phyloP scores from a whole-genome alignment of 2,113 vertebrate genomes.

The Agelaius phoeniceus region DNA sequence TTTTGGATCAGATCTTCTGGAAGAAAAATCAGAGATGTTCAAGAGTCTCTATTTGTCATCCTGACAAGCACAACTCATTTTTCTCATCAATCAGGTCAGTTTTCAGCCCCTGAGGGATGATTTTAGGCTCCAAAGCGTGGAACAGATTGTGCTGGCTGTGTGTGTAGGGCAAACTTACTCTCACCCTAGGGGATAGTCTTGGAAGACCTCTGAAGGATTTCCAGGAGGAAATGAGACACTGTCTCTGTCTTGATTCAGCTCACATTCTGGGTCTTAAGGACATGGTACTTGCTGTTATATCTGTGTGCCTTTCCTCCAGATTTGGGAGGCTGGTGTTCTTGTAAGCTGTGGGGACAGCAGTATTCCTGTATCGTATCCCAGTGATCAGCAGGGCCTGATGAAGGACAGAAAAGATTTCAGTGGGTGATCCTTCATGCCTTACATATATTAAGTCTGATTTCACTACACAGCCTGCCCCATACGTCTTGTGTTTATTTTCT shows the following conservation, averaged over 20 bases:
- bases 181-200: background rate
- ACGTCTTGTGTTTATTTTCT: conserved; percentile 14
- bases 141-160: background rate
- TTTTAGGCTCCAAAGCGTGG: background rate
- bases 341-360: background rate
- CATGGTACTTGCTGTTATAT: background rate
- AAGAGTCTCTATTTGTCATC: background rate
- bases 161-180: background rate
- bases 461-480: background rate
- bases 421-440: background rate
- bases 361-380: background rate
- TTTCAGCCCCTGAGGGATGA: background rate
- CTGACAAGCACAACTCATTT: background rate
- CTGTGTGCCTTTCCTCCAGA: background rate
- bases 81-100: background rate
- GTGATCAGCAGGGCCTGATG: background rate
- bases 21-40: background rate
- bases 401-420: background rate
- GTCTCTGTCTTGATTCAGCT: background rate
- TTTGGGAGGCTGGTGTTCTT: background rate
- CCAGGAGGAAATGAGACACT: background rate
- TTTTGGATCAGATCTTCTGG: background rate
- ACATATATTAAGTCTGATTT: background rate
- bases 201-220: background rate
- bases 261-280: background rate